A percentile compares a stretch with the other conserved stretches of the same genome.
These are phyloP conservation scores for Tachina grossa DNA, from an alignment of 2,888 invertebrate species.

Conservation along the genomic window DNA sequence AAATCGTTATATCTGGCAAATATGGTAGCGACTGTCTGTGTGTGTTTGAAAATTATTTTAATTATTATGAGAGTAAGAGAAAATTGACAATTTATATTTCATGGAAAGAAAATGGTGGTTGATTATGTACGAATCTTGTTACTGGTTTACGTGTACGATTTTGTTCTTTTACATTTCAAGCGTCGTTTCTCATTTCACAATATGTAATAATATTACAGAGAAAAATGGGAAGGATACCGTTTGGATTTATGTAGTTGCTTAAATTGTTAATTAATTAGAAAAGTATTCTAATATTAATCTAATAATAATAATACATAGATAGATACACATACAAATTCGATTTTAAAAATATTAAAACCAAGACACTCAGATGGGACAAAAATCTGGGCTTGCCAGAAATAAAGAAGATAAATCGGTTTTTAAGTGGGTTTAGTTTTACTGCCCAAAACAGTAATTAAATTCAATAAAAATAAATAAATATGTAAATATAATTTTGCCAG, in stretches of 20 bases:
- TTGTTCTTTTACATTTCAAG: slow-evolving; percentile 7
- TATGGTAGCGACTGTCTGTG: neutral
- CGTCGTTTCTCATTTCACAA: neutral
- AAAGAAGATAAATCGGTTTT: too few species aligned
- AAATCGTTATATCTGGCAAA: neutral
- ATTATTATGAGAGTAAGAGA: slow-evolving; percentile 43
- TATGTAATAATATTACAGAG: neutral
- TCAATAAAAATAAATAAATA: too few species aligned
- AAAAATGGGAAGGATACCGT: neutral
- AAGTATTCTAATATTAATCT: neutral
- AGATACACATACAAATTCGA: neutral
- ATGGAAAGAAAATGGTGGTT: slow-evolving; percentile 52
- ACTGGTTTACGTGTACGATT: neutral
- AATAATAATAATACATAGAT: too few species aligned
- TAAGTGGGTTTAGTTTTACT: too few species aligned
- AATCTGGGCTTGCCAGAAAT: too few species aligned
- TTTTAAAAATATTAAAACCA: too few species aligned
- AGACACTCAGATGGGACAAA: too few species aligned
- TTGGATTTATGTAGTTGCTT: neutral
- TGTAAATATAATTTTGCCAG: too few species aligned
- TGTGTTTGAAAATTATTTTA: slow-evolving; percentile 16
- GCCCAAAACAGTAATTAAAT: too few species aligned
- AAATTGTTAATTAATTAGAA: neutral
- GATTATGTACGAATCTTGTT: slow-evolving; percentile 2
- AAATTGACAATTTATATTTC: slow-evolving; percentile 18